phyloP scores from a whole-genome alignment of 1,140 invertebrate species.

The Harpegnathos saltator region DNA sequence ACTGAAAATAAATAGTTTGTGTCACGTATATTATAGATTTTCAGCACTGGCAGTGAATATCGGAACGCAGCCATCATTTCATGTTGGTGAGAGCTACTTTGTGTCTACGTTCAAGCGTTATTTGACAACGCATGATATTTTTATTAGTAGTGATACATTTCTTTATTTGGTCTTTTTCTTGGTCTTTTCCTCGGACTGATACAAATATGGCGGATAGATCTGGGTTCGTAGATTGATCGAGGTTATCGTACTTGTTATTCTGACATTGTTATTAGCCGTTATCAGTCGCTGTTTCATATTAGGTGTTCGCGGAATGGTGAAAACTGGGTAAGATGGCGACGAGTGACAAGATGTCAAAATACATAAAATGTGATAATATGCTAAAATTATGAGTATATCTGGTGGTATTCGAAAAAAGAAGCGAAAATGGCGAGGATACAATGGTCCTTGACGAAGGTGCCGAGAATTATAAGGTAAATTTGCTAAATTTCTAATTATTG shows the following conservation, averaged over 20 bases:
- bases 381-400: constrained; percentile 23
- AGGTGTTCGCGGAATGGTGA: background rate
- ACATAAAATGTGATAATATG: background rate
- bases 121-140: background rate
- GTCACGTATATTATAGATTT: too few species aligned
- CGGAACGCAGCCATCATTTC: too few species aligned
- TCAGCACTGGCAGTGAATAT: too few species aligned
- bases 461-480: constrained; percentile 72
- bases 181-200: too few species aligned
- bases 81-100: background rate
- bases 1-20: too few species aligned
- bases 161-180: too few species aligned
- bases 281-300: background rate
- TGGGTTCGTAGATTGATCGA: constrained; percentile 10
- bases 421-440: constrained; percentile 75
- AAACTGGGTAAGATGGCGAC: background rate
- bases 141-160: background rate
- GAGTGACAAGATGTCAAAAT: background rate
- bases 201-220: constrained; percentile 19
- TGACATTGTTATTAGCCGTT: background rate
- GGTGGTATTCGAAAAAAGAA: background rate
- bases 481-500: background rate
- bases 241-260: constrained; percentile 11
- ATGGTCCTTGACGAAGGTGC: constrained; percentile 73
- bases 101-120: background rate